phyloP scores from a whole-genome alignment of 1,140 invertebrate species.

The Cotesia chilonis region DNA sequence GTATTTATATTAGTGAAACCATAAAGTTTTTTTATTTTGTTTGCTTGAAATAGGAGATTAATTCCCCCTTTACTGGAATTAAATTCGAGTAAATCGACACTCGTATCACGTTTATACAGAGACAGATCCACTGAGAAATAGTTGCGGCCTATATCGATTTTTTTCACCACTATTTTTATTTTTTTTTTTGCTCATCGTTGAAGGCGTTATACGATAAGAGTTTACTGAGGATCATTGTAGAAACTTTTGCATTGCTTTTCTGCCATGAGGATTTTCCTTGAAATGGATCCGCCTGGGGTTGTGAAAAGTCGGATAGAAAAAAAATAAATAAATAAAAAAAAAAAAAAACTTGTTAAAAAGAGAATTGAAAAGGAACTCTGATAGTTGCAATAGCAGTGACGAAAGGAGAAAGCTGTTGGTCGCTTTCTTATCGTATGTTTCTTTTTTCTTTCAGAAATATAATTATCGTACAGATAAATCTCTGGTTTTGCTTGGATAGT shows the following conservation, averaged over 20 bases:
- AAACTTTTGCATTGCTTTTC: slow-evolving; percentile 7
- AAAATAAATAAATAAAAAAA: not conserved
- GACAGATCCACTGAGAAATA: not conserved
- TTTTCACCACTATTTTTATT: not conserved
- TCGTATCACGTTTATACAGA: slow-evolving; percentile 1
- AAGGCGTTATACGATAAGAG: slow-evolving; percentile 10
- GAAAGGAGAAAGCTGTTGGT: too few species aligned
- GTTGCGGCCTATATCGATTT: not conserved
- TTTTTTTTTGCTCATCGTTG: not conserved
- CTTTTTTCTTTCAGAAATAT: too few species aligned
- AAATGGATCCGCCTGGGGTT: slow-evolving; percentile 8
- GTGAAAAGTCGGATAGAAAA: not conserved
- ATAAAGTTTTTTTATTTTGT: not conserved
- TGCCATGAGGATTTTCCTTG: slow-evolving; percentile 4
- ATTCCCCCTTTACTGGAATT: not conserved
- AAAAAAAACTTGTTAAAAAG: not conserved
- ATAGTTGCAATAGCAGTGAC: too few species aligned
- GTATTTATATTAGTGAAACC: too few species aligned
- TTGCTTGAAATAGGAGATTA: slow-evolving; percentile 5
- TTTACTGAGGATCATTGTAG: not conserved
- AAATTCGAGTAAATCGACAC: slow-evolving; percentile 1
- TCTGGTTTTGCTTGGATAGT: too few species aligned
- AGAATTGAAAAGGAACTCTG: not conserved
- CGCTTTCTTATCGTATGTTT: too few species aligned
- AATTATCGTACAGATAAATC: too few species aligned